These are phyloP conservation scores for Delphinus delphis DNA, from an alignment of 2,113 vertebrate species.

Conservation along the genomic window DNA sequence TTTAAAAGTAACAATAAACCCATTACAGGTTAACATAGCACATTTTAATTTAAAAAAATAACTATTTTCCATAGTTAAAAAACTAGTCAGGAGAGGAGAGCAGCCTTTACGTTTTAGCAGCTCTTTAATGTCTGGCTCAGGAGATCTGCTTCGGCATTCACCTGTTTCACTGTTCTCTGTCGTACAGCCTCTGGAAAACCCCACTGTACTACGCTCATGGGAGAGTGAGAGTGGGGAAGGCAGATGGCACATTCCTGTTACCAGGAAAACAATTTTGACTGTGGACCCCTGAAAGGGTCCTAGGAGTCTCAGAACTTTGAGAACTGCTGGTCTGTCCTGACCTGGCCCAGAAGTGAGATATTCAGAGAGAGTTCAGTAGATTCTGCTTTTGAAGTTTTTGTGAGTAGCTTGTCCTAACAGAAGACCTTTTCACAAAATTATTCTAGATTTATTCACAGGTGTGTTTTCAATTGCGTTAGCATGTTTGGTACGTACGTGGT, in stretches of 20 bases:
- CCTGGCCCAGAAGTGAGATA: background rate
- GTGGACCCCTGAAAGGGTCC: background rate
- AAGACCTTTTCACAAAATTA: background rate
- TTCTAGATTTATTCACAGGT: background rate
- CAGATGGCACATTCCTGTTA: fast-evolving
- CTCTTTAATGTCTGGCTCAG: background rate
- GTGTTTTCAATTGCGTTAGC: background rate
- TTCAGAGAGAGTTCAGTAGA: background rate
- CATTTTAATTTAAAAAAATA: background rate
- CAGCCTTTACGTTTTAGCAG: background rate
- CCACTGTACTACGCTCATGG: fast-evolving
- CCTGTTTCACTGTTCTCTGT: background rate
- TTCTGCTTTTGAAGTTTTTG: background rate
- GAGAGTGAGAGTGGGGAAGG: background rate
- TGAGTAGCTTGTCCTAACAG: background rate
- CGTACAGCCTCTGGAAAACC: no score
- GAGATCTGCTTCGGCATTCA: background rate
- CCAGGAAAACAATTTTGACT: background rate
- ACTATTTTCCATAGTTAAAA: background rate
- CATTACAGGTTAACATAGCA: background rate
- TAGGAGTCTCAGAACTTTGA: background rate
- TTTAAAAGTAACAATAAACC: background rate
- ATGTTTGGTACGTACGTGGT: background rate
- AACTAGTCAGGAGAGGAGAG: background rate
- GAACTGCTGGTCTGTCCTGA: background rate